Evolutionary conservation across 2,113 vertebrate species (phyloP).

Genomic region (Heloderma charlesbogerti): DNA sequence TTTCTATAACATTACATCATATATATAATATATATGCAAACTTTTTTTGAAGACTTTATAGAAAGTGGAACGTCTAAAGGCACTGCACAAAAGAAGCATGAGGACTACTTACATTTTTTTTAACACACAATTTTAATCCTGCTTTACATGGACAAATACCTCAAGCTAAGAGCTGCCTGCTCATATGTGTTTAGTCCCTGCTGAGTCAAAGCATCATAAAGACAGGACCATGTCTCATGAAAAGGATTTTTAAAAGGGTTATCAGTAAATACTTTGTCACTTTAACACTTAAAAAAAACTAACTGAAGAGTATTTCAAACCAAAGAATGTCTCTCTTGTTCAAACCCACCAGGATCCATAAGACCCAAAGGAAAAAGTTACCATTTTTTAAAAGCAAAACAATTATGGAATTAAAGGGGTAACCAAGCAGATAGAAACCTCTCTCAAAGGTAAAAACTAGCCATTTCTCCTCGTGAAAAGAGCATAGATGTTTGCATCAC

Average conservation of each 20-base stretch:
- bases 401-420: constrained; percentile 71
- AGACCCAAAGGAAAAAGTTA: constrained; percentile 19
- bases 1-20: constrained; percentile 86
- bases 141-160: constrained; percentile 52
- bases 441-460: background rate
- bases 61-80: constrained; percentile 83
- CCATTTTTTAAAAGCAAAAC: constrained; percentile 35
- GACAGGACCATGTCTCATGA: constrained; percentile 55
- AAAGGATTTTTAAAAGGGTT: constrained; percentile 28
- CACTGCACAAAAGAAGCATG: constrained; percentile 78
- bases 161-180: constrained; percentile 32
- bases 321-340: background rate
- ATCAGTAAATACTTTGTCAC: constrained; percentile 43
- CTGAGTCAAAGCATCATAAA: constrained; percentile 59
- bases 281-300: constrained; percentile 46
- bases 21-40: constrained; percentile 86
- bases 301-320: constrained; percentile 29
- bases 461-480: background rate
- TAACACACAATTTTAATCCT: constrained; percentile 49
- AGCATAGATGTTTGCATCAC: background rate
- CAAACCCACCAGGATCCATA: constrained; percentile 33
- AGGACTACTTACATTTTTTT: constrained; percentile 55
- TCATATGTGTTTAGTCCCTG: constrained; percentile 65
- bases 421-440: constrained; percentile 33
- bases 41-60: constrained; percentile 79